Evolutionary conservation across 2,888 invertebrate genomes (phyloP).

Genomic region (Nasonovia ribisnigri): DNA sequence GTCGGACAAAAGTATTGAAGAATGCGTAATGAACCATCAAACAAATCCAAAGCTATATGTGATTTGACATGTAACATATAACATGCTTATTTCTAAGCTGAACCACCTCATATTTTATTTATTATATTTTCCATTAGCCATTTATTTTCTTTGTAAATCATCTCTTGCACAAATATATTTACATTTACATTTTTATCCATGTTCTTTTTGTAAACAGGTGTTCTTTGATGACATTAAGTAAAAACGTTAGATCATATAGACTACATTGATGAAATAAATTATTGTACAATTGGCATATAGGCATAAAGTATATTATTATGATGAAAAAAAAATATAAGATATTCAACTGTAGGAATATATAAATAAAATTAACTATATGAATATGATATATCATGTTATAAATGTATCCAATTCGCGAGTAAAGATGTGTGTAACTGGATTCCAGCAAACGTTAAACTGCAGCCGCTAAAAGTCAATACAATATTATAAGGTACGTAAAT

Average conservation of each 20-base stretch:
- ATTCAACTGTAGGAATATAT: not conserved
- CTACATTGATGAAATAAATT: not conserved
- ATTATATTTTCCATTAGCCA: slow-evolving; percentile 4
- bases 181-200: not conserved
- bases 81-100: not conserved
- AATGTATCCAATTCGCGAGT: not conserved
- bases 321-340: not conserved
- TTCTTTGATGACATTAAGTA: not conserved
- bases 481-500: too few relatives aligned
- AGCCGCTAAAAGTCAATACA: not conserved
- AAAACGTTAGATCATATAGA: not conserved
- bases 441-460: not conserved
- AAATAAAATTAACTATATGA: too few relatives aligned
- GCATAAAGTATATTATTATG: not conserved
- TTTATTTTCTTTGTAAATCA: not conserved
- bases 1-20: not conserved
- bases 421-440: not conserved
- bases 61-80: slow-evolving; percentile 1
- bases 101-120: slow-evolving; percentile 2
- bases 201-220: not conserved
- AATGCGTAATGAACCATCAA: slow-evolving; percentile 4
- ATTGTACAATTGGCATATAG: too few relatives aligned
- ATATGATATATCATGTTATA: too few relatives aligned
- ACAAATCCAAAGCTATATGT: not conserved
- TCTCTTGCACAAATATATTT: not conserved